These are phyloP conservation scores for Candidula unifasciata DNA, from an alignment of 2,888 invertebrate species.

Conservation along the genomic window DNA sequence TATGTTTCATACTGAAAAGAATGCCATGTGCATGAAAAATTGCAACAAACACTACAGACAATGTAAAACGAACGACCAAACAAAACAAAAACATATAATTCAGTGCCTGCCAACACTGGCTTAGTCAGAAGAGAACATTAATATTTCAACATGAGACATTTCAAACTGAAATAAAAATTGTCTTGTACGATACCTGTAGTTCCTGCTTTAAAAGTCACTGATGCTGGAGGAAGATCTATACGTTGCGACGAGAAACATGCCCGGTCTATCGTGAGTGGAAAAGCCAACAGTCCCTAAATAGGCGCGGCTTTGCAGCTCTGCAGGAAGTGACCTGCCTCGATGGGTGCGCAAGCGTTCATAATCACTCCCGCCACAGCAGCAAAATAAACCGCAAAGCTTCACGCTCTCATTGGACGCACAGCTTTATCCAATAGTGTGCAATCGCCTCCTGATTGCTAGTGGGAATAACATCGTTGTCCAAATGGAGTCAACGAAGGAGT, in stretches of 20 bases:
- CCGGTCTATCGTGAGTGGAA: too few species aligned
- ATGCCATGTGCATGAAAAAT: too few species aligned
- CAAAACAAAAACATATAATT: too few species aligned
- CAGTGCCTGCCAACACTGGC: too few species aligned
- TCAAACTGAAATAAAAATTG: too few species aligned
- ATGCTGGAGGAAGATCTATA: too few species aligned
- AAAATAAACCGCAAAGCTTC: slow-evolving; percentile 29
- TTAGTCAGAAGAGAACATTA: too few species aligned
- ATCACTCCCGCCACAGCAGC: slow-evolving; percentile 17
- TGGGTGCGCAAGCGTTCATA: slow-evolving; percentile 25
- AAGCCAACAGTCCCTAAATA: neutral
- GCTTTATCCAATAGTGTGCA: slow-evolving; percentile 65
- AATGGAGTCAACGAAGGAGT: slow-evolving; percentile 14
- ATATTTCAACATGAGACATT: too few species aligned
- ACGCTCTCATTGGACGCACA: slow-evolving; percentile 22
- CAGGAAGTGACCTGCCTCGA: slow-evolving; percentile 17
- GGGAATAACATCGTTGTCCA: neutral
- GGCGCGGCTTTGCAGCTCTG: slow-evolving; percentile 11
- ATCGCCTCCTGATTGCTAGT: slow-evolving; percentile 40
- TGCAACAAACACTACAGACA: too few species aligned
- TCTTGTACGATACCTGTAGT: neutral
- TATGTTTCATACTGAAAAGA: neutral
- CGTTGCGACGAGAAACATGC: too few species aligned
- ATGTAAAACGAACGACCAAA: too few species aligned
- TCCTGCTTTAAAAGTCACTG: too few species aligned